phyloP scores from a whole-genome alignment of 2,797 vertebrate species.

The Setipinna tenuifilis region DNA sequence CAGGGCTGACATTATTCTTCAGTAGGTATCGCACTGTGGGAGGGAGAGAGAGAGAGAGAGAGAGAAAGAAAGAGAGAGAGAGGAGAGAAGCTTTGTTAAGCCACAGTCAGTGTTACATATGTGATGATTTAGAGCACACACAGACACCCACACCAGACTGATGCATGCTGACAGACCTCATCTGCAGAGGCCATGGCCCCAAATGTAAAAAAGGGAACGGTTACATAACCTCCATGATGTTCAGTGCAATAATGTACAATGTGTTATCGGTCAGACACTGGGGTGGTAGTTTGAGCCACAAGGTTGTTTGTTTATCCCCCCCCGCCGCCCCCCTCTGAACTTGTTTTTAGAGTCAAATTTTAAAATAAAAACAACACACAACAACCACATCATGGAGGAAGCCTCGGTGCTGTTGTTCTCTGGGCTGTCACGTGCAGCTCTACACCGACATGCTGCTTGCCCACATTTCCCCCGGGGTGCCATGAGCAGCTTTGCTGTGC shows the following conservation, averaged over 20 bases:
- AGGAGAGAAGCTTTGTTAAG: conserved; percentile 30
- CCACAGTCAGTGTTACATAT: neutral
- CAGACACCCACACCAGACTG: neutral
- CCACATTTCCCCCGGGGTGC: neutral
- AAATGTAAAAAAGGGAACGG: neutral
- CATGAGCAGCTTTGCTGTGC: neutral
- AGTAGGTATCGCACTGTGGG: conserved; percentile 90
- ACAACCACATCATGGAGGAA: neutral
- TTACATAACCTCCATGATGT: neutral
- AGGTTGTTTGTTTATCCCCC: neutral
- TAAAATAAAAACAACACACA: neutral
- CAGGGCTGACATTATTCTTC: conserved; percentile 92
- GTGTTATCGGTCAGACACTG: neutral
- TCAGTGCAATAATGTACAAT: neutral
- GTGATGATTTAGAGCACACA: neutral
- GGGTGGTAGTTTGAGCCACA: neutral
- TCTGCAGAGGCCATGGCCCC: neutral
- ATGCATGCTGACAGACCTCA: conserved; percentile 5
- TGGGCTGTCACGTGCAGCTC: neutral
- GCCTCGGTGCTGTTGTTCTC: neutral
- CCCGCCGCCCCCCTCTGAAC: too few relatives aligned
- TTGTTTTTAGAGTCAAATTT: too few relatives aligned
- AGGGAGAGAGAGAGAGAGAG: conserved; percentile 44
- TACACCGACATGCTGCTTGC: neutral
- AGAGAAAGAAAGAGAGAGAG: conserved; percentile 22